These are phyloP conservation scores for Hystrix cristata DNA, from an alignment of 2,113 vertebrate genomes.

Conservation along the genomic window DNA sequence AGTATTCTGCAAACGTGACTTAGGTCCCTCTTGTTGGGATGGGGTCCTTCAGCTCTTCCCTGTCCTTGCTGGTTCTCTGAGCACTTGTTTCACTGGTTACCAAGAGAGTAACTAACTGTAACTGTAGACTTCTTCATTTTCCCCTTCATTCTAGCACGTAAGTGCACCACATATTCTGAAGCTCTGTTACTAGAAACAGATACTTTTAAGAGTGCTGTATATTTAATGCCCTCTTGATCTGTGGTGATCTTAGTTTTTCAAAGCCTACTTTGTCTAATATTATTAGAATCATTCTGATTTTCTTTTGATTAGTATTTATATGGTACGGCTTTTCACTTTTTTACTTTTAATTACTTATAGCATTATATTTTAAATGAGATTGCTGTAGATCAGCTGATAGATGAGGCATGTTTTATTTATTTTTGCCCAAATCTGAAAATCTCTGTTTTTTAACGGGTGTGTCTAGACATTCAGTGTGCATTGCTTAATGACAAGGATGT, in stretches of 20 bases:
- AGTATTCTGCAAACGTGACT: not conserved
- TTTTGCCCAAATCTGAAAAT: not conserved
- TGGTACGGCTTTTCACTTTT: not conserved
- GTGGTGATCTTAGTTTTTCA: not conserved
- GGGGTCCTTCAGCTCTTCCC: not conserved
- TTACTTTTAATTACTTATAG: not conserved
- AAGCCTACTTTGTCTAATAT: not conserved
- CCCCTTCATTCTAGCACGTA: not conserved
- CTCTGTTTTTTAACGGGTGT: not conserved
- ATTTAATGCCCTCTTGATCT: not conserved
- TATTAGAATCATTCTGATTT: not conserved
- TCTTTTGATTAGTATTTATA: not conserved
- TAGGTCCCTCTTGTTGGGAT: not conserved
- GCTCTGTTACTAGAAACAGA: not conserved
- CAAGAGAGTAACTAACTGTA: not conserved
- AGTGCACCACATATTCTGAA: not conserved
- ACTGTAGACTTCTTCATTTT: not conserved
- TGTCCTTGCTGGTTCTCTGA: not conserved
- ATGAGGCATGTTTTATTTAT: not conserved
- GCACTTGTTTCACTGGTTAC: not conserved
- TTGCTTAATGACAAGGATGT: not conserved
- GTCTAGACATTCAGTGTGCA: not conserved
- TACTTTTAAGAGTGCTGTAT: not conserved
- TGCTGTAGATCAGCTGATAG: not conserved
- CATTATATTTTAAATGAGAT: slow-evolving; percentile 1